Evolutionary conservation across 2,113 vertebrate species (phyloP), one percentile per base, ranked within the genome.

Genomic region (Halcyon malimbica): DNA sequence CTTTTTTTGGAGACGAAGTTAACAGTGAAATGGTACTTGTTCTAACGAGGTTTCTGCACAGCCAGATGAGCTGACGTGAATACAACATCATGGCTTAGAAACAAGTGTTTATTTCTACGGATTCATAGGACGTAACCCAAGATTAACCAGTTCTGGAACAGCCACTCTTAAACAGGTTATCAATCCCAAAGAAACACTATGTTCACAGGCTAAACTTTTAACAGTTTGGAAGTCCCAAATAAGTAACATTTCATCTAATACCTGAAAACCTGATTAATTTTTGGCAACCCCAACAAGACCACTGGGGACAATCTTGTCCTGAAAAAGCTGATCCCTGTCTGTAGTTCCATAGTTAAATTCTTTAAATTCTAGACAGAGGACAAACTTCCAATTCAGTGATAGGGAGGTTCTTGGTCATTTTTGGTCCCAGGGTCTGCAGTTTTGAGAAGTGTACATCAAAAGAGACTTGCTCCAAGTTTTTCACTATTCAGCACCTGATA

Each of bases 401-500:
- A 87, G 2, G 25, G 31, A 93, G 83, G 69, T 92, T 94, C 80
- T 95, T 46, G 37, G 41, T 51, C 54, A 82, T 68, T 84, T 96
- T 92, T 94, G 87, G 91, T 82, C 53, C 73, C 89, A 94, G 89
- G 94, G 81, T 87, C 70, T 93, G 95, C 96, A 96, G 96, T 96
- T 96, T 95, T 96, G 96, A 97, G 92, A 97, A 96, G 95, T 18
- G 11, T 64, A 90, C 53, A 81, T 75, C 46, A 81, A 91, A 91
- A 82, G 81, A 94, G 75, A 73, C 93, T 80, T 96, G 69, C 62
- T 74, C 62, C 83, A 81, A 76, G 59, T 69, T 91, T 86, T 91
- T 83, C 81, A 92, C 92, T 91, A 62, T 42, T 89, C 83, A 90
- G 86, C 90, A 96, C 92, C 93, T 12, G 35, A 73, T 75, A 80